Conservation (phyloP, 2,888 invertebrate genomes). For the Agrotis puta region DNA sequence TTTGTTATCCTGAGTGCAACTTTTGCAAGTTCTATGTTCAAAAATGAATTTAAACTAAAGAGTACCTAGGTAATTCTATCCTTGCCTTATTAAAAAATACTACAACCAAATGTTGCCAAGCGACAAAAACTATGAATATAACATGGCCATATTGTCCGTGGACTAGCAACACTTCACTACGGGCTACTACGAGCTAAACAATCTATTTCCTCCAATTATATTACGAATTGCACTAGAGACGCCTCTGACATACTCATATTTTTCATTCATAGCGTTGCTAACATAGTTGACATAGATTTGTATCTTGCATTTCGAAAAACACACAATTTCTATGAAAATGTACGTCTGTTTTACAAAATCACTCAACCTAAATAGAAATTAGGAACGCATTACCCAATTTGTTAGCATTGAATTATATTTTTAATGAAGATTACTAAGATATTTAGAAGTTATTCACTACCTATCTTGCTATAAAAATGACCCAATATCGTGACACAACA, state of each 20-base stretch:
- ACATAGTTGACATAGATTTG: not conserved
- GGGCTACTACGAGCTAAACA: slow-evolving; percentile 44
- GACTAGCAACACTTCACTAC: slow-evolving; percentile 38
- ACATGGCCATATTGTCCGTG: slow-evolving; percentile 13
- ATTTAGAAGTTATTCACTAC: not conserved
- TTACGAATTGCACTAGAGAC: slow-evolving; percentile 33
- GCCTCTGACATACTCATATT: slow-evolving; percentile 31
- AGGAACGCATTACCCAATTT: not conserved
- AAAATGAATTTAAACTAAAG: too few relatives aligned
- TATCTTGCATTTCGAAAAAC: not conserved
- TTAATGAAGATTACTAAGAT: not conserved
- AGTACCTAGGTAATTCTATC: too few relatives aligned
- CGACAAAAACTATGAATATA: slow-evolving; percentile 7
- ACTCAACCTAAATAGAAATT: not conserved
- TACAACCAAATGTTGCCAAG: slow-evolving; percentile 24
- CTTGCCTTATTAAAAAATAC: not conserved
- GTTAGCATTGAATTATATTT: not conserved
- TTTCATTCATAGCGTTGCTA: slow-evolving; percentile 45
- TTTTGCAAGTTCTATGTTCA: too few relatives aligned
- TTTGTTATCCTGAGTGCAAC: too few relatives aligned
- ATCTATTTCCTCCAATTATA: slow-evolving; percentile 58
- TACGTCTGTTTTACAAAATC: not conserved
- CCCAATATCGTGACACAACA: not conserved
- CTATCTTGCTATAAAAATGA: not conserved
- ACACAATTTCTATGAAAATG: not conserved